phyloP scores from a whole-genome alignment of 2,888 invertebrate genomes.

The Microplitis manilae region DNA sequence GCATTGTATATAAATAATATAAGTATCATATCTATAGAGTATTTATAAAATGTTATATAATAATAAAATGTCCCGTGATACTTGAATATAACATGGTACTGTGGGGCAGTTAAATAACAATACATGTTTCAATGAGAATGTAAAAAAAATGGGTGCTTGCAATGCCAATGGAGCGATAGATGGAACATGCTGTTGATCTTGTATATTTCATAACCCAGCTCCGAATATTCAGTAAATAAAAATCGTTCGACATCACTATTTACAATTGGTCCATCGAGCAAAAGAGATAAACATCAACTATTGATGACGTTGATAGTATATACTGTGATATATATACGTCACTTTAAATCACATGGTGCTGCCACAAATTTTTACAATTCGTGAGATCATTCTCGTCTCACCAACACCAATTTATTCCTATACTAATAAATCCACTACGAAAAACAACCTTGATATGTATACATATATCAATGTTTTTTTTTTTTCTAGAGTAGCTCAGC shows the following conservation, averaged over 20 bases:
- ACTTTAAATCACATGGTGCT: conserved; percentile 29
- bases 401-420: conserved; percentile 35
- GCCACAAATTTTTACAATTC: conserved; percentile 50
- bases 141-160: conserved; percentile 9
- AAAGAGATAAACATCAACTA: neutral
- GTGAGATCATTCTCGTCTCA: conserved; percentile 44
- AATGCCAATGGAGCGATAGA: conserved; percentile 7
- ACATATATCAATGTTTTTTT: conserved; percentile 42
- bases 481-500: conserved; percentile 62
- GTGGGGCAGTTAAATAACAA: conserved; percentile 14
- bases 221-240: conserved; percentile 63
- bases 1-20: too few relatives aligned
- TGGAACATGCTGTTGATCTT: conserved; percentile 41
- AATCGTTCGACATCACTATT: conserved; percentile 58
- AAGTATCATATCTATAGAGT: neutral
- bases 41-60: neutral
- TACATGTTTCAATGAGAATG: neutral
- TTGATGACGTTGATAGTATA: conserved; percentile 11
- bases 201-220: conserved; percentile 55
- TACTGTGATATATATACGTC: neutral
- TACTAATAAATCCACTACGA: conserved; percentile 1
- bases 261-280: conserved; percentile 49
- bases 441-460: conserved; percentile 11
- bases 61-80: neutral
- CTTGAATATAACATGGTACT: conserved; percentile 4